These are phyloP conservation scores for Bubo bubo DNA, from an alignment of 2,113 vertebrate species.

Conservation along the genomic window DNA sequence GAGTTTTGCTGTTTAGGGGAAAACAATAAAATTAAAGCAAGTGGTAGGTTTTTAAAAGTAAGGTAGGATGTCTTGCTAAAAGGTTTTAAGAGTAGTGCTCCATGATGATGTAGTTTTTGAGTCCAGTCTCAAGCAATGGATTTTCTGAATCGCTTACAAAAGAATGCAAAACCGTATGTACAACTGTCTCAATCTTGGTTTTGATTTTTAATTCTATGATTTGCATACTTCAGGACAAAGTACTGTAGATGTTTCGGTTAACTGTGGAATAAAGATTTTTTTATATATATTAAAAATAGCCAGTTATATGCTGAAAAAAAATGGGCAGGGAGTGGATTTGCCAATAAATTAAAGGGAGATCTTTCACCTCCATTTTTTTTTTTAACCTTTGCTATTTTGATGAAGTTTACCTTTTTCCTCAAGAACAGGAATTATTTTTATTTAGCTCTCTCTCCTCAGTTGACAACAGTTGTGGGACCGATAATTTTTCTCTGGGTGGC, in stretches of 20 bases:
- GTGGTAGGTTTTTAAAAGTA: neutral
- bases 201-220: neutral
- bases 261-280: neutral
- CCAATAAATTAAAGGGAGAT: neutral
- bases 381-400: neutral
- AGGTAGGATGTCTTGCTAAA: neutral
- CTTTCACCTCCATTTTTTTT: neutral
- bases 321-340: fast-evolving
- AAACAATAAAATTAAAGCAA: neutral
- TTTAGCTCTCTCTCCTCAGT: neutral
- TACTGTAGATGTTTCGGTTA: neutral
- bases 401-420: neutral
- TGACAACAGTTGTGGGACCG: neutral
- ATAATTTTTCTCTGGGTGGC: neutral
- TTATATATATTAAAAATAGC: neutral
- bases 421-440: neutral
- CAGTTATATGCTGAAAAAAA: neutral
- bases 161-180: neutral
- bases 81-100: neutral
- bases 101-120: neutral
- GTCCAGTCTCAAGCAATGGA: neutral
- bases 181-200: neutral
- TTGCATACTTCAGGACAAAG: neutral
- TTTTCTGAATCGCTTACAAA: neutral
- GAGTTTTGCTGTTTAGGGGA: neutral